Conservation (phyloP, 2,113 vertebrate genomes). For the Bambusicola thoracicus region DNA sequence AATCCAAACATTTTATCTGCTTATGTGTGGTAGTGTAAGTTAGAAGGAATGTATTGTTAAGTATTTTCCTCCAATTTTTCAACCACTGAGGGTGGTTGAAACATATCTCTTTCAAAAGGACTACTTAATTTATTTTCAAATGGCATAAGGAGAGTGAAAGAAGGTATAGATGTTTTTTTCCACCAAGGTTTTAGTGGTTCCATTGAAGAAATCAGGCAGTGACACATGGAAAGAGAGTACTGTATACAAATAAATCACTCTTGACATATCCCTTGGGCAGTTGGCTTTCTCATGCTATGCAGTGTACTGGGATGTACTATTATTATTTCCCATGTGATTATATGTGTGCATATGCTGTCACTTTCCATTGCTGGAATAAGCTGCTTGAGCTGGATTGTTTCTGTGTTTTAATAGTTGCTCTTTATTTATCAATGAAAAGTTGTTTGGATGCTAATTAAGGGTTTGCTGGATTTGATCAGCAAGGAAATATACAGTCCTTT, state of each 20-base stretch:
- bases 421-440: slow-evolving; percentile 64
- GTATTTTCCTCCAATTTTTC: not conserved
- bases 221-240: slow-evolving; percentile 36
- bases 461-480: slow-evolving; percentile 58
- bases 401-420: slow-evolving; percentile 29
- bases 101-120: not conserved
- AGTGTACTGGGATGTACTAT: slow-evolving; percentile 36
- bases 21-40: not conserved
- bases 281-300: slow-evolving; percentile 52
- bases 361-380: slow-evolving; percentile 67
- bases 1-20: not conserved
- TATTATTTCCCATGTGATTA: slow-evolving; percentile 72
- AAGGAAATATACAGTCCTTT: slow-evolving; percentile 1
- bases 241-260: slow-evolving; percentile 67
- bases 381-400: slow-evolving; percentile 56
- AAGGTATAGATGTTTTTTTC: not conserved
- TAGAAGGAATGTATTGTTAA: not conserved
- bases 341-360: slow-evolving; percentile 68
- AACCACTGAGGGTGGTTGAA: too few relatives aligned
- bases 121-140: not conserved
- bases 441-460: slow-evolving; percentile 63
- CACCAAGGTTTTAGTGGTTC: not conserved
- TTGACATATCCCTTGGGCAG: slow-evolving; percentile 71
- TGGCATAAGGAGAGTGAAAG: not conserved
- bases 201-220: slow-evolving; percentile 57